Percentiles rank a stretch among this genome's conserved stretches.
Conservation (phyloP, 2,113 vertebrate species). For the Microtus oregoni region DNA sequence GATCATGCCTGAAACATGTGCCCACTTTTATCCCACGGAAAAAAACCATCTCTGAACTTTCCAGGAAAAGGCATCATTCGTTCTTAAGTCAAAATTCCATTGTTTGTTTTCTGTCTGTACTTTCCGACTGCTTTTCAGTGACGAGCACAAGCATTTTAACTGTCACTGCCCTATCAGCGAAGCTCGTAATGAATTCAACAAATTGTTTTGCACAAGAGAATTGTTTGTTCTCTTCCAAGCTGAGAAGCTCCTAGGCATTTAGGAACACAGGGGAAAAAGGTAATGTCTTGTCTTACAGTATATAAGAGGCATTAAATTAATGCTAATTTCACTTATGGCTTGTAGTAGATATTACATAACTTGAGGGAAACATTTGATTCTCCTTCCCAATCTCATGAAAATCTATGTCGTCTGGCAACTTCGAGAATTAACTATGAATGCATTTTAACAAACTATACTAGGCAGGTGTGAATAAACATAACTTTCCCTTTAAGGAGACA, state of each 20-base stretch:
- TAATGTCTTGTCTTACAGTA: neutral
- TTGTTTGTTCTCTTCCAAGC: neutral
- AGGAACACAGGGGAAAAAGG: neutral
- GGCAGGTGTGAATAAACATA: neutral
- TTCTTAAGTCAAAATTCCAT: neutral
- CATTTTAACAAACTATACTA: neutral
- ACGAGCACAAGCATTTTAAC: neutral
- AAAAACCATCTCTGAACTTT: neutral
- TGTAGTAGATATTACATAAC: neutral
- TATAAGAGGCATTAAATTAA: neutral
- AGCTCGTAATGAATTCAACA: neutral
- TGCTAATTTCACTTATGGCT: neutral
- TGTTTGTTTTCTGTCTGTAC: neutral
- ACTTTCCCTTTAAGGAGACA: neutral
- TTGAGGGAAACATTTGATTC: neutral
- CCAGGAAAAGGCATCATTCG: neutral
- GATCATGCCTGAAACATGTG: neutral
- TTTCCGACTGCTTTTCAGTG: neutral
- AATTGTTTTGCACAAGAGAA: neutral
- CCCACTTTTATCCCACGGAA: neutral
- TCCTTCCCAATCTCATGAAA: neutral
- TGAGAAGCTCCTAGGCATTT: neutral
- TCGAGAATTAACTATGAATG: neutral
- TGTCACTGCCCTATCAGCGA: neutral
- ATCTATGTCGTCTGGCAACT: neutral